Base-by-base conservation (phyloP, 2,797 vertebrate species). In the Thamnophis elegans region DNA sequence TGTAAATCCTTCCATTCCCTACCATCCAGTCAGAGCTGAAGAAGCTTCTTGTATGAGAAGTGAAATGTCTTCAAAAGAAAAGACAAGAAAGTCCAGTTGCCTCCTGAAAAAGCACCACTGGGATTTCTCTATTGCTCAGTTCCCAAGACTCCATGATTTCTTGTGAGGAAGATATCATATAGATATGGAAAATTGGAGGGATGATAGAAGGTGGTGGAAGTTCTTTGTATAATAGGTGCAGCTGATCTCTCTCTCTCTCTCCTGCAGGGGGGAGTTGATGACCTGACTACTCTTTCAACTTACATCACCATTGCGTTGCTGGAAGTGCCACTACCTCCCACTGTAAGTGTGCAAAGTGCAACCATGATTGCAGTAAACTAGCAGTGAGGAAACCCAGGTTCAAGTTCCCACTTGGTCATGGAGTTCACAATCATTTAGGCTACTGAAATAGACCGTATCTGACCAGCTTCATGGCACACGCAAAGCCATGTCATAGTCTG, bases 261-360 rank as follows among this genome's bases (percentile, higher is more conserved):
- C 59, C 89, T 92, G 26, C 94, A 98, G 97, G 97, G 97, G n/a
- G 97, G 97, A 73, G 96, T 96, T n/a, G 93, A 96, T 0, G 94
- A 97, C 0, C 97, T 97, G 65, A 62, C 94, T 87, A 95, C 97
- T 0, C 96, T 98, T 13, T 95, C 97, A 0, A 96, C 97, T 85
- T 98, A 97, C 25, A 93, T 98, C 94, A 93, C 90, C 13, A 97
- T 96, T 0, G 92, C 97, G 1, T 85, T 98, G 78, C 94, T 98
- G 95, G 97, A 98, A 96, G 94, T 96, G 1, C 94, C 95, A 65
- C 94, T 97, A 92, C 42, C 96, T 10, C 53, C 92, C 93, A 95
- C 95, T 0, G 97, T 97, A 96, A 0, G 97, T 96, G 16, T 82
- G 73, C 73, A 22, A 78, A 22, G 20, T 22, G 36, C 73, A 42